Evolutionary conservation across 1,140 invertebrate genomes (phyloP).

Genomic region (Nomia melanderi): DNA sequence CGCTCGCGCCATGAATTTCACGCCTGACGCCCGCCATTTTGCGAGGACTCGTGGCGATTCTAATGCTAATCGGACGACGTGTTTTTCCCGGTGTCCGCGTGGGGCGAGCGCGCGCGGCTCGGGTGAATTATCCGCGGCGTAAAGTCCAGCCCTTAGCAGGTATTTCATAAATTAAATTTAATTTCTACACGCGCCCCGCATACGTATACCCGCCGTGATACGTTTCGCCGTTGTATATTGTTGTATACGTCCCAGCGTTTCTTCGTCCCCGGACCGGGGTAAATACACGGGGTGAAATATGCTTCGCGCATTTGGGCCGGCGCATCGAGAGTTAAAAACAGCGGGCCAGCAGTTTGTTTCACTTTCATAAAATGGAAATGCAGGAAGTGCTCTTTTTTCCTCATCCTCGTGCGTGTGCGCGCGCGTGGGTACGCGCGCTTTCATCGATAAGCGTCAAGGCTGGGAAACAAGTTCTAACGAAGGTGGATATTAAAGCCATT

Average conservation of each 20-base stretch:
- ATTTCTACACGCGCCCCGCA: not conserved
- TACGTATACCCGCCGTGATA: no score
- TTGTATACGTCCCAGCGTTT: not conserved
- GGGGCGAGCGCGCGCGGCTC: no score
- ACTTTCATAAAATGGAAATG: slow-evolving; percentile 6
- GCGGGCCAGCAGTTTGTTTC: slow-evolving; percentile 1
- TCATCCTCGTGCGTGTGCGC: no score
- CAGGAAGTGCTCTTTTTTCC: not conserved
- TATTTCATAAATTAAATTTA: slow-evolving; percentile 5
- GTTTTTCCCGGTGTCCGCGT: not conserved
- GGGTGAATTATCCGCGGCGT: not conserved
- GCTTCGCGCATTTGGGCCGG: not conserved
- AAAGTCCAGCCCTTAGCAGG: not conserved
- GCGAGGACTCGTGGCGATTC: not conserved
- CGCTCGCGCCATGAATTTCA: not conserved
- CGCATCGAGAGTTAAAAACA: slow-evolving; percentile 6
- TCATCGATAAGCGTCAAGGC: slow-evolving; percentile 5
- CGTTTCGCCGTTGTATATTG: no score
- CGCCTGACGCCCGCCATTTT: not conserved
- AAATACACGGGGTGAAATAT: not conserved
- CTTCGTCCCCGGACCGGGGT: not conserved
- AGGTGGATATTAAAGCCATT: not conserved
- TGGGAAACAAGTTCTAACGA: not conserved
- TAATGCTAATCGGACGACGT: not conserved
- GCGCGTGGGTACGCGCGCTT: no score